A percentile compares a stretch with the other conserved stretches of the same genome.
Conservation (phyloP, 2,113 vertebrate species). For the Bucco capensis region DNA sequence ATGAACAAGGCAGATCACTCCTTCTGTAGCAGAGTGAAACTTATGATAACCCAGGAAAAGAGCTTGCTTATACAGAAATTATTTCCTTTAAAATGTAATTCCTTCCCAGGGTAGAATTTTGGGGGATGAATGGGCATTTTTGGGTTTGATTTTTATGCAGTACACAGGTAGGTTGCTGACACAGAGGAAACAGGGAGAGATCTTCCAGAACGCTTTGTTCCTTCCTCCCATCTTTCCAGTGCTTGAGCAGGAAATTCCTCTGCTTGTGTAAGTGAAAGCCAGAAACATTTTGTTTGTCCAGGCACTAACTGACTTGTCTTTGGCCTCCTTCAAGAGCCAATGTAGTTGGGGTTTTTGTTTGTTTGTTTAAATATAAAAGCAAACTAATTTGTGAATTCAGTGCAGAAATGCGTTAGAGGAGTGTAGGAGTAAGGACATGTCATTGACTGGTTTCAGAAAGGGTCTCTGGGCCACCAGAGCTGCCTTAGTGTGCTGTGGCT, state of each 20-base stretch:
- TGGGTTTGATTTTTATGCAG: slow-evolving; percentile 27
- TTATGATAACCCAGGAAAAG: slow-evolving; percentile 16
- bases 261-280: slow-evolving; percentile 55
- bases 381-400: neutral
- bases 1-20: slow-evolving; percentile 38
- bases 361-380: too few species aligned
- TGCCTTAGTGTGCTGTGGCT: neutral
- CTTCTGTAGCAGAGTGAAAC: slow-evolving; percentile 11
- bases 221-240: neutral
- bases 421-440: neutral
- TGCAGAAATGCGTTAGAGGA: slow-evolving; percentile 3
- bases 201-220: neutral
- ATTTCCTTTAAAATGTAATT: neutral
- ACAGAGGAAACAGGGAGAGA: slow-evolving; percentile 1
- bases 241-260: slow-evolving; percentile 31
- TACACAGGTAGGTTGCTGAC: slow-evolving; percentile 75
- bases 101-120: slow-evolving; percentile 47
- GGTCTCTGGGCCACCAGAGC: slow-evolving; percentile 16
- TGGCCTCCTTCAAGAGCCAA: slow-evolving; percentile 39
- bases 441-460: neutral
- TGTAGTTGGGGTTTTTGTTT: too few species aligned
- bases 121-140: neutral
- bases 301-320: slow-evolving; percentile 24
- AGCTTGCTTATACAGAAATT: slow-evolving; percentile 19
- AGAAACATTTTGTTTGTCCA: slow-evolving; percentile 17